Evolutionary conservation across 2,888 invertebrate species (phyloP).

Genomic region (Acronicta alni): DNA sequence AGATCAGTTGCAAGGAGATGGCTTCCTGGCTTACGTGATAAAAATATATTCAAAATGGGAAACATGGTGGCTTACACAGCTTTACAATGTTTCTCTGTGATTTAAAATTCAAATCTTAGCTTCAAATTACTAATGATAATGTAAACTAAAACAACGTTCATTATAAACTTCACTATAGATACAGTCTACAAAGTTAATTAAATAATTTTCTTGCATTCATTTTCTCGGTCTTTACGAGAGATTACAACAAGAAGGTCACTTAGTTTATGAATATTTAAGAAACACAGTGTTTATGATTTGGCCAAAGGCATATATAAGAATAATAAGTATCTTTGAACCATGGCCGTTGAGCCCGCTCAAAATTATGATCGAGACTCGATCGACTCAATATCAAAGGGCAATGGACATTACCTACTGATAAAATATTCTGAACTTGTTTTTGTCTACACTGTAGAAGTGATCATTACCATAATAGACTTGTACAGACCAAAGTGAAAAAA

Average conservation of each 20-base stretch:
- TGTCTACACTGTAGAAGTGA: too few species aligned
- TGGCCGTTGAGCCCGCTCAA: too few species aligned
- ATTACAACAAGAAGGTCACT: background rate
- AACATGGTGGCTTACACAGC: slow-evolving; percentile 20
- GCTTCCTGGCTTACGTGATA: slow-evolving; percentile 61
- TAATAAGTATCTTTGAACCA: too few species aligned
- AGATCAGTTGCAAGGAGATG: slow-evolving; percentile 56
- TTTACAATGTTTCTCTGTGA: slow-evolving; percentile 34
- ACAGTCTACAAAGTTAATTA: slow-evolving; percentile 12
- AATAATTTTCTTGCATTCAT: background rate
- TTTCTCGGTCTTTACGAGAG: too few species aligned
- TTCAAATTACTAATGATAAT: slow-evolving; percentile 46
- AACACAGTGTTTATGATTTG: too few species aligned
- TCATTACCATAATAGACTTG: too few species aligned
- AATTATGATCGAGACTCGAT: too few species aligned
- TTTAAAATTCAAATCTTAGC: slow-evolving; percentile 12
- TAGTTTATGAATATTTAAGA: background rate
- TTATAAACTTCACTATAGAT: slow-evolving; percentile 18
- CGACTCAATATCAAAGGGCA: too few species aligned
- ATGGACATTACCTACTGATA: too few species aligned
- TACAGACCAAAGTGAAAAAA: too few species aligned
- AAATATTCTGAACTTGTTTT: too few species aligned
- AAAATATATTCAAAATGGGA: slow-evolving; percentile 55
- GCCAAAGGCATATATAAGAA: too few species aligned
- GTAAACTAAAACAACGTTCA: slow-evolving; percentile 11